A percentile compares a stretch with the other conserved stretches of the same genome.
These are phyloP conservation scores for Prosapia bicincta DNA, from an alignment of 2,888 invertebrate genomes.

Conservation along the genomic window DNA sequence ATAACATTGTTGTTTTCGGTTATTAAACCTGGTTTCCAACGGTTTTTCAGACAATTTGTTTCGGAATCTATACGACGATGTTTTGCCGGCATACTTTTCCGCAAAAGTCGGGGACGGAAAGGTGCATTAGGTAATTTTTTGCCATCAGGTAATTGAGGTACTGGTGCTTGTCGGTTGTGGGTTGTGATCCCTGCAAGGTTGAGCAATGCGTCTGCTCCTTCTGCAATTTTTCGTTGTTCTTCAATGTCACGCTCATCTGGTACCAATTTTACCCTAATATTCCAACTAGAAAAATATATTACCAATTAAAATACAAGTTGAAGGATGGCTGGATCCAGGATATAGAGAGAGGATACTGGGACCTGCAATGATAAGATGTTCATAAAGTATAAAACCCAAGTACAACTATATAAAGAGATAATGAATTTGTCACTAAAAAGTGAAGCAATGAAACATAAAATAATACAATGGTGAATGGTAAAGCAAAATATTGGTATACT, in stretches of 20 bases:
- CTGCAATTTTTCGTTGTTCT: constrained; percentile 67
- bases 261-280: constrained; percentile 7
- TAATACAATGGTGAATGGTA: no score
- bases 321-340: no score
- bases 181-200: constrained; percentile 66
- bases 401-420: no score
- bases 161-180: not conserved
- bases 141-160: not conserved
- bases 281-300: constrained; percentile 11
- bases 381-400: no score
- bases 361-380: no score
- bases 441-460: no score
- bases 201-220: constrained; percentile 74
- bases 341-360: no score
- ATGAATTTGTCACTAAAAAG: no score
- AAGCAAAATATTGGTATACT: no score
- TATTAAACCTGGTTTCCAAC: constrained; percentile 18
- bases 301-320: not conserved
- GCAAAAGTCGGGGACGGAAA: constrained; percentile 23
- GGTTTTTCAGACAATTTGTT: constrained; percentile 1
- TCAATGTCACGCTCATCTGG: constrained; percentile 44
- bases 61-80: not conserved
- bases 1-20: constrained; percentile 21
- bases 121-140: constrained; percentile 7
- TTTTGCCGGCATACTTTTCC: constrained; percentile 21